Evolutionary conservation across 1,140 invertebrate genomes (phyloP).

Genomic region (Teleogryllus occipitalis): DNA sequence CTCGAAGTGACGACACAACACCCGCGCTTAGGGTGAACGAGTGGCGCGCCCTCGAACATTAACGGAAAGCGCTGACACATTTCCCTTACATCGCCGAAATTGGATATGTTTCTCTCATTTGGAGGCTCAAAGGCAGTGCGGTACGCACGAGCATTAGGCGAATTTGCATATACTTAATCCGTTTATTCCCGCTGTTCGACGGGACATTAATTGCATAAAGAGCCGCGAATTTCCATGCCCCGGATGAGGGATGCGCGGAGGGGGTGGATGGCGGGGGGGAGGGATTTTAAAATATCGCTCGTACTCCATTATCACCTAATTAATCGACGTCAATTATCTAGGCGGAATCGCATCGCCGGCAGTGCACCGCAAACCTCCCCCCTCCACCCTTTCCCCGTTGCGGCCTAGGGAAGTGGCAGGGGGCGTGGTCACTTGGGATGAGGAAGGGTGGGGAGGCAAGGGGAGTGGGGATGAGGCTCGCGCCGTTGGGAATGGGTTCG

Average conservation of each 20-base stretch:
- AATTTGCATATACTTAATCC: constrained; percentile 1
- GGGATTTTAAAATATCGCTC: neutral
- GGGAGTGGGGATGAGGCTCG: too few species aligned
- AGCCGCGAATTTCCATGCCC: neutral
- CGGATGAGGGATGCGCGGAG: neutral
- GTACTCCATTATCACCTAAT: neutral
- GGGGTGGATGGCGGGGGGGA: neutral
- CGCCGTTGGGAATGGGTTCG: too few species aligned
- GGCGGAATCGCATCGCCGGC: neutral
- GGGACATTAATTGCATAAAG: neutral
- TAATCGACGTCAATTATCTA: neutral
- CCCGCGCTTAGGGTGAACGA: too few species aligned
- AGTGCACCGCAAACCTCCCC: too few species aligned
- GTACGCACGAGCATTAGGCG: neutral
- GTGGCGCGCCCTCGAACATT: neutral
- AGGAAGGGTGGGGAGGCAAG: too few species aligned
- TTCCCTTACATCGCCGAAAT: neutral
- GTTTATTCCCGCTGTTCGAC: neutral
- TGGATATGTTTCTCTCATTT: neutral
- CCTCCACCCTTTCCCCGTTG: too few species aligned
- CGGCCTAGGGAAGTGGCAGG: too few species aligned
- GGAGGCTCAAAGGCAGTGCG: neutral
- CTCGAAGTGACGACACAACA: too few species aligned
- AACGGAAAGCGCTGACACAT: neutral
- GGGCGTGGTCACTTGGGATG: too few species aligned